A percentile compares a stretch with the other conserved stretches of the same genome.
Conservation (phyloP, 2,797 vertebrate species). For the Tapirus indicus region DNA sequence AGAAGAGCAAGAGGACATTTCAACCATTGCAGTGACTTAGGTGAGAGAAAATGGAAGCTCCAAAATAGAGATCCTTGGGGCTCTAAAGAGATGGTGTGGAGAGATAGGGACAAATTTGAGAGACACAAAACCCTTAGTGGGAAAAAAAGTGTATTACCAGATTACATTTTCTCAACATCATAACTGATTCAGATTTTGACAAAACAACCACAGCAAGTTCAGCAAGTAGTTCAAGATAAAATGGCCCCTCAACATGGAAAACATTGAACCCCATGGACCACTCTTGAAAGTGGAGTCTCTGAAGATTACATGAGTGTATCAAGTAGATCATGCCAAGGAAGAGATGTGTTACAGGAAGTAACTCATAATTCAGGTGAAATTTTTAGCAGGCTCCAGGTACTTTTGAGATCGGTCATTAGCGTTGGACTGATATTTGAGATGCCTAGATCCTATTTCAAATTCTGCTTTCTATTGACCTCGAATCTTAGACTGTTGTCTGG, state of each 20-base stretch:
- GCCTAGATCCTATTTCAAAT: background rate
- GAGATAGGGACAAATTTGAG: background rate
- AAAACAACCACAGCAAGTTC: background rate
- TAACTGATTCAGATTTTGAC: background rate
- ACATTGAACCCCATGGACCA: background rate
- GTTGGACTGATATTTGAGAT: background rate
- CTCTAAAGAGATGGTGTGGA: background rate
- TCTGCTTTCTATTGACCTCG: background rate
- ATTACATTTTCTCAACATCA: background rate
- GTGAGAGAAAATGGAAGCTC: background rate
- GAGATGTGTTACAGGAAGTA: background rate
- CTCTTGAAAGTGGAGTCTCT: background rate
- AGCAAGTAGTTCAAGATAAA: constrained; percentile 23
- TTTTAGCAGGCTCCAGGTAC: background rate
- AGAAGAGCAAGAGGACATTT: background rate
- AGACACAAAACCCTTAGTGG: background rate
- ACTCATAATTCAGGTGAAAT: background rate
- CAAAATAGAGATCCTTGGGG: background rate
- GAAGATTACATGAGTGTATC: background rate
- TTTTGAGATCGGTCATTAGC: background rate
- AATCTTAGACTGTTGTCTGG: background rate
- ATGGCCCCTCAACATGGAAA: background rate
- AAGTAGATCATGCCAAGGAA: background rate
- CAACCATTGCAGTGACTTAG: background rate
- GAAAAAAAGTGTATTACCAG: background rate